Conservation (phyloP, 1,140 invertebrate genomes). For the Atta colombica region DNA sequence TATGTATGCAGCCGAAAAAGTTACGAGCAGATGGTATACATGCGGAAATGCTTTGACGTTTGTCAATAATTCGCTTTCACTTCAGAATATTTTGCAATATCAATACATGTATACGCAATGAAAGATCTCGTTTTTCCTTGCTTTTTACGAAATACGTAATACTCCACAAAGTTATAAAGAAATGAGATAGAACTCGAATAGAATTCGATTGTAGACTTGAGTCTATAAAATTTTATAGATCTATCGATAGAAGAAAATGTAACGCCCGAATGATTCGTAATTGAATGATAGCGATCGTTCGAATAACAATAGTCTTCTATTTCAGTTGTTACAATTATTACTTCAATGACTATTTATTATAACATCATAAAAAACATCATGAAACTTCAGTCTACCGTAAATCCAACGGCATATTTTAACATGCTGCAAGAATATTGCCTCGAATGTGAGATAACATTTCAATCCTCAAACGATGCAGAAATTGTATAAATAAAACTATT, state of each 20-base stretch:
- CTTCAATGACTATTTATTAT: not conserved
- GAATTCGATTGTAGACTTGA: not conserved
- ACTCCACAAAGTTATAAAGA: not conserved
- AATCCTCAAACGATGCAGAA: not conserved
- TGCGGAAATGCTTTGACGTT: conserved; percentile 46
- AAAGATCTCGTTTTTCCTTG: conserved; percentile 24
- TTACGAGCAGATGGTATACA: conserved; percentile 29
- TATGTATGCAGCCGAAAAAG: conserved; percentile 16
- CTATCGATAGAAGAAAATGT: conserved; percentile 1
- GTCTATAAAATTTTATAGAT: not conserved
- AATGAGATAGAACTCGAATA: not conserved
- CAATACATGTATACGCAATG: not conserved
- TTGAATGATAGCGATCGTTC: conserved; percentile 15
- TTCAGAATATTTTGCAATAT: conserved; percentile 2
- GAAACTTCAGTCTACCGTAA: not conserved
- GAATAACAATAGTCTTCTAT: not conserved
- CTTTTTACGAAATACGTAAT: not conserved
- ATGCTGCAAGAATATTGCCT: not conserved
- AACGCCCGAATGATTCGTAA: conserved; percentile 6
- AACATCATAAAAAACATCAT: not conserved
- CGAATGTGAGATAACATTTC: conserved; percentile 8
- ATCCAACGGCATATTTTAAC: not conserved
- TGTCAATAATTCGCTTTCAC: conserved; percentile 53
- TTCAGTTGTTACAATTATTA: conserved; percentile 2
- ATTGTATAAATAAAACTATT: not conserved